Percentiles rank a stretch among this genome's conserved stretches.
Conservation (phyloP, 2,888 invertebrate species). For the Fragum fragum region DNA sequence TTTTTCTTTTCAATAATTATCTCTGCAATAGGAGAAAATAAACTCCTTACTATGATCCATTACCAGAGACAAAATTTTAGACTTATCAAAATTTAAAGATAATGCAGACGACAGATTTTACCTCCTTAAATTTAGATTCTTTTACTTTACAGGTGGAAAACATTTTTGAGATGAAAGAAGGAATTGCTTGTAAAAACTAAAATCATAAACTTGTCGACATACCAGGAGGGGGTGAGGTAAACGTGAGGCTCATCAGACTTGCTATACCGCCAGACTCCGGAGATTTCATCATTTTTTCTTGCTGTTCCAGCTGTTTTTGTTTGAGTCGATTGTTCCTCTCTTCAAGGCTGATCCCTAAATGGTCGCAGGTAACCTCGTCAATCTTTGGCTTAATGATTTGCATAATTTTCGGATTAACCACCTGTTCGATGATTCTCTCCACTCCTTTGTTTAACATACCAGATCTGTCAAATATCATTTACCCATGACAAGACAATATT, state of each 20-base stretch:
- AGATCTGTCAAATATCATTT: slow-evolving; percentile 90
- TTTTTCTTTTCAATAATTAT: too few species aligned
- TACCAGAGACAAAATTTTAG: too few species aligned
- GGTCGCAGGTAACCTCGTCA: slow-evolving; percentile 95
- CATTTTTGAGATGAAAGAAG: too few species aligned
- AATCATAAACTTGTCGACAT: too few species aligned
- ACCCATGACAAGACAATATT: too few species aligned
- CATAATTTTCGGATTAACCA: slow-evolving; percentile 95
- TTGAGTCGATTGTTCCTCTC: slow-evolving; percentile 75
- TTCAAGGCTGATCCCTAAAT: slow-evolving; percentile 91
- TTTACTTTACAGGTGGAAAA: too few species aligned
- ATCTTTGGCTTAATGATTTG: slow-evolving; percentile 96
- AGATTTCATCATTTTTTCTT: slow-evolving; percentile 70
- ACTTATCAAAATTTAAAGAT: too few species aligned
- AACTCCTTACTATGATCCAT: too few species aligned
- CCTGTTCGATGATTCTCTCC: slow-evolving; percentile 97
- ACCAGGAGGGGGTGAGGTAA: slow-evolving; percentile 68
- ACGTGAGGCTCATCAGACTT: slow-evolving; percentile 55
- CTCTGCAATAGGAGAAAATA: too few species aligned
- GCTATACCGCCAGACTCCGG: slow-evolving; percentile 58
- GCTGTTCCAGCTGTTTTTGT: slow-evolving; percentile 69
- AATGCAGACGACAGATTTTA: too few species aligned
- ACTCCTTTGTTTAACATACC: slow-evolving; percentile 96
- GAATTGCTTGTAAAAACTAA: too few species aligned
- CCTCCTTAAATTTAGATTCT: too few species aligned